Percentiles rank a stretch among this genome's conserved stretches.
phyloP scores from a whole-genome alignment of 2,113 vertebrate genomes.

The Mus musculus region GRCm39 chr4:41173501-41174000 shows the following conservation, averaged over 20 bases:
- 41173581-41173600: too few relatives aligned
- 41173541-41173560: background rate
- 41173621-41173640: background rate
- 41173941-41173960: constrained; percentile 16
- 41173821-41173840: too few relatives aligned
- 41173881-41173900: constrained; percentile 46
- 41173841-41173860: background rate
- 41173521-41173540: background rate
- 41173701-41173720: constrained; percentile 48
- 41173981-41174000: constrained; percentile 60
- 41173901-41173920: constrained; percentile 41
- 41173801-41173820: background rate
- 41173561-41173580: too few relatives aligned
- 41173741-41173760: background rate
- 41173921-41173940: background rate
- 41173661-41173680: background rate
- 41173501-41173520: background rate
- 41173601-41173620: constrained; percentile 30
- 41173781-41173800: background rate
- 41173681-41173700: background rate
- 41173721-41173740: background rate
- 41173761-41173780: background rate
- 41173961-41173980: constrained; percentile 28
- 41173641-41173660: background rate
- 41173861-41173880: background rate